These are phyloP conservation scores for Montipora capricornis DNA, from an alignment of 64 coral and sea anemone species.

Conservation along the genomic window DNA sequence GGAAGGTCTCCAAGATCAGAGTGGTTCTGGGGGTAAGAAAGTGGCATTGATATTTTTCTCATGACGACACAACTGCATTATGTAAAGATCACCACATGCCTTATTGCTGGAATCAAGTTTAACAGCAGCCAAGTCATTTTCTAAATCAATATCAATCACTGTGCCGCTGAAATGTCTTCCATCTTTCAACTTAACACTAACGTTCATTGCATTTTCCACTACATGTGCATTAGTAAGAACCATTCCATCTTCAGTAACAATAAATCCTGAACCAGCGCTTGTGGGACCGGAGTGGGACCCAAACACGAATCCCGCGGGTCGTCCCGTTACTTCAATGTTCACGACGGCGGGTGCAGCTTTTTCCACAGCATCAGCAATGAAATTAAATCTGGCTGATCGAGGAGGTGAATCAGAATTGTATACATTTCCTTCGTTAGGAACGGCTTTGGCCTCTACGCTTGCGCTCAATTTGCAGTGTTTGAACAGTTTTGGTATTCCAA, in stretches of 20 bases:
- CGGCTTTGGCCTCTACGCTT: neutral
- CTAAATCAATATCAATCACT: slow-evolving; percentile 83
- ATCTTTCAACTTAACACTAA: slow-evolving; percentile 86
- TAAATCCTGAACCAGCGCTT: slow-evolving; percentile 94
- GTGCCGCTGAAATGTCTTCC: slow-evolving; percentile 79
- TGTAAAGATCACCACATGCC: slow-evolving; percentile 35
- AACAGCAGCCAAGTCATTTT: slow-evolving; percentile 93
- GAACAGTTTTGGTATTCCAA: slow-evolving; percentile 14
- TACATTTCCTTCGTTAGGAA: neutral
- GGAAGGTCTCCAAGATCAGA: too few species aligned
- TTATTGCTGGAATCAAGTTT: slow-evolving; percentile 72
- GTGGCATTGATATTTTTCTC: too few species aligned
- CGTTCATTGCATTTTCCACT: slow-evolving; percentile 86
- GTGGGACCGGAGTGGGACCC: slow-evolving; percentile 58
- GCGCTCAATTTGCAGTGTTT: neutral
- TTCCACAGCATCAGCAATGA: slow-evolving; percentile 96
- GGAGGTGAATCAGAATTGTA: slow-evolving; percentile 68
- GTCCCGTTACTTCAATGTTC: slow-evolving; percentile 81
- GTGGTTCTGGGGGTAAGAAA: too few species aligned
- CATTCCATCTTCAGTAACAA: slow-evolving; percentile 94
- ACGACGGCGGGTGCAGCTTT: slow-evolving; percentile 87
- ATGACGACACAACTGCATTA: too few species aligned
- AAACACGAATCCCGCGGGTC: slow-evolving; percentile 65
- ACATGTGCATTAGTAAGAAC: slow-evolving; percentile 99
- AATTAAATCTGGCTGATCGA: slow-evolving; percentile 91